phyloP scores from a whole-genome alignment of 2,888 invertebrate genomes.

The Tachina fera region DNA sequence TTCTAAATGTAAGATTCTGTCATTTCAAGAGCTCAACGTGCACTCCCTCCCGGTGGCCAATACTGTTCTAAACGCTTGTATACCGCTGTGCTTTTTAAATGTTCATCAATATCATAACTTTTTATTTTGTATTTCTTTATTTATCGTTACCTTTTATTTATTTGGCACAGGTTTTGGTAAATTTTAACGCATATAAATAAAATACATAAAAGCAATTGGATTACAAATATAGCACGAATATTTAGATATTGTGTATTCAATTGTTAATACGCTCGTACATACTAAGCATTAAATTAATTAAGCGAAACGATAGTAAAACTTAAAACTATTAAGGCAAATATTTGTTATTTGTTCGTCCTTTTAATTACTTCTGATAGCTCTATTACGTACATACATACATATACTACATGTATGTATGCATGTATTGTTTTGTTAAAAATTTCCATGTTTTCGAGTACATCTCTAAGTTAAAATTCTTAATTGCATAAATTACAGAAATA shows the following conservation, averaged over 20 bases:
- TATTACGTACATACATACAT: constrained; percentile 11
- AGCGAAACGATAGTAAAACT: constrained; percentile 35
- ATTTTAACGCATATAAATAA: constrained; percentile 31
- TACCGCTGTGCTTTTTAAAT: too few relatives aligned
- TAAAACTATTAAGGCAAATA: constrained; percentile 46
- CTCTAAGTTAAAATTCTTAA: constrained; percentile 24
- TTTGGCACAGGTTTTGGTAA: constrained; percentile 22
- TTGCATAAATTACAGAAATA: background rate
- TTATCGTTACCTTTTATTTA: constrained; percentile 10
- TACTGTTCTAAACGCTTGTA: too few relatives aligned
- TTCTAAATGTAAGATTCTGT: too few relatives aligned
- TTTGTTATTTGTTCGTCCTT: background rate
- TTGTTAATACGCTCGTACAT: constrained; percentile 1
- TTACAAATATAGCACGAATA: constrained; percentile 9
- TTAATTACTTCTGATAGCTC: constrained; percentile 36
- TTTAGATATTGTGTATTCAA: constrained; percentile 1
- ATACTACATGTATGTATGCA: background rate
- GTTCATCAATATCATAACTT: too few relatives aligned
- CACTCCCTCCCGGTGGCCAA: too few relatives aligned
- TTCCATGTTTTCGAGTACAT: background rate
- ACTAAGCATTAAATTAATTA: constrained; percentile 32
- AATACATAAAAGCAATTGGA: constrained; percentile 48
- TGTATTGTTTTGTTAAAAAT: constrained; percentile 10
- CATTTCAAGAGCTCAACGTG: too few relatives aligned
- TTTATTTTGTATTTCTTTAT: background rate